Evolutionary conservation across 2,888 invertebrate genomes (phyloP).

Genomic region (Lamproptera curius): DNA sequence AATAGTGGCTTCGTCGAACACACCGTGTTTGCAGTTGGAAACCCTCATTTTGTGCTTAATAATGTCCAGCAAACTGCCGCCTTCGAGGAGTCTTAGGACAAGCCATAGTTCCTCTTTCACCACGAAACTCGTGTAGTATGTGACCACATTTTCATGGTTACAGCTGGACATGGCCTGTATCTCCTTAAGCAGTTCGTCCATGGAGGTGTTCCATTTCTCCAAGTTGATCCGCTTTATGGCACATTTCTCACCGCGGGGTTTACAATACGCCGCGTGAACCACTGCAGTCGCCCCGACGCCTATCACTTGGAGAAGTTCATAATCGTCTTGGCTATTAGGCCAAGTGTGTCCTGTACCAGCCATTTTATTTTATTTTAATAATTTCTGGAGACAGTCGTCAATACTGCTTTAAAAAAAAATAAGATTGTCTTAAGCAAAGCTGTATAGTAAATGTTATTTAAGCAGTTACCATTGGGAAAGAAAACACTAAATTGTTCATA

Average conservation of each 20-base stretch:
- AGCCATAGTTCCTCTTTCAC: slow-evolving; percentile 99
- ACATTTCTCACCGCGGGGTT: slow-evolving; percentile 96
- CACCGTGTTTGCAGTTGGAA: slow-evolving; percentile 95
- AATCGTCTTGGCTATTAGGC: slow-evolving; percentile 96
- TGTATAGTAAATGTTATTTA: slow-evolving; percentile 24
- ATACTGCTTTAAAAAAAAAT: slow-evolving; percentile 59
- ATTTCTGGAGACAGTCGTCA: background rate
- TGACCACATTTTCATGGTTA: slow-evolving; percentile 99
- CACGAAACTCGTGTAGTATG: slow-evolving; percentile 99
- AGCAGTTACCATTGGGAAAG: slow-evolving; percentile 32
- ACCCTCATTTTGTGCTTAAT: slow-evolving; percentile 97
- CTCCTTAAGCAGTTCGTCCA: slow-evolving; percentile 97
- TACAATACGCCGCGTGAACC: slow-evolving; percentile 97
- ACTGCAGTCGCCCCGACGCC: slow-evolving; percentile 99
- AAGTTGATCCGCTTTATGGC: slow-evolving; percentile 99
- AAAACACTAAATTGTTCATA: slow-evolving; percentile 51
- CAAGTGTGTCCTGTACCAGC: slow-evolving; percentile 78
- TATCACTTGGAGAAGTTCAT: slow-evolving; percentile 95
- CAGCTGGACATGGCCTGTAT: slow-evolving; percentile 99
- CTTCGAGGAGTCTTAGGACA: slow-evolving; percentile 96
- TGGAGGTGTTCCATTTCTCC: slow-evolving; percentile 99
- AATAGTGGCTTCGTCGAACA: slow-evolving; percentile 98
- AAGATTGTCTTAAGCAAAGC: slow-evolving; percentile 48
- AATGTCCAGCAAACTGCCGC: slow-evolving; percentile 92
- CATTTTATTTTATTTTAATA: slow-evolving; percentile 35